These are phyloP conservation scores for Orientallactaga bullata DNA, from an alignment of 2,113 vertebrate genomes.

Conservation along the genomic window DNA sequence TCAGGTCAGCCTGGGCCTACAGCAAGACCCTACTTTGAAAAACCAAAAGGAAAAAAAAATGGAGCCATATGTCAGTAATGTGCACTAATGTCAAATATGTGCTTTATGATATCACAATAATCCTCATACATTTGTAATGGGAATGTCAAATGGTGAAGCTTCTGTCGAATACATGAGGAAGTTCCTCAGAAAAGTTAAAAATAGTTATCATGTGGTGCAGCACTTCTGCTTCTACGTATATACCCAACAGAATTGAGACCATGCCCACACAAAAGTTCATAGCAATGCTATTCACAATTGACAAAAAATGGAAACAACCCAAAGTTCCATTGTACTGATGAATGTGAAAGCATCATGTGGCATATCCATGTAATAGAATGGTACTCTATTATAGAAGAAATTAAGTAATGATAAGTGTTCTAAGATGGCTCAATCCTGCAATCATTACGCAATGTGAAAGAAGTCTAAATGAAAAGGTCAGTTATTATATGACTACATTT, in stretches of 20 bases:
- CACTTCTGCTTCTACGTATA: no score
- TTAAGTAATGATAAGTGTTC: background rate
- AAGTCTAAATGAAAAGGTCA: background rate
- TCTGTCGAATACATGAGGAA: background rate
- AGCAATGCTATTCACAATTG: background rate
- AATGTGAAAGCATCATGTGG: background rate
- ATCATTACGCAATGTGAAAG: background rate
- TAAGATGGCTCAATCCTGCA: background rate
- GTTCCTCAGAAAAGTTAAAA: constrained; percentile 2
- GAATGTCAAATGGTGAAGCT: background rate
- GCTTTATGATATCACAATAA: background rate
- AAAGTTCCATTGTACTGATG: background rate
- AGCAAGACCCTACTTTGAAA: no score
- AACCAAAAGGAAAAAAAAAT: no score
- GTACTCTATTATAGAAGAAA: background rate
- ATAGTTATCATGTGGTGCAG: background rate
- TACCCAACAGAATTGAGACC: constrained; percentile 25
- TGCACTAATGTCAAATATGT: no score
- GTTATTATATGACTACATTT: no score
- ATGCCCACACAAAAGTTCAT: background rate
- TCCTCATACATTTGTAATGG: background rate
- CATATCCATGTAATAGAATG: no score
- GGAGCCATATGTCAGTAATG: background rate
- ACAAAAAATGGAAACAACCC: background rate
- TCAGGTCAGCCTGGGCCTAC: no score